Evolutionary conservation across 2,888 invertebrate species (phyloP).

Genomic region (Bedellia somnulentella): DNA sequence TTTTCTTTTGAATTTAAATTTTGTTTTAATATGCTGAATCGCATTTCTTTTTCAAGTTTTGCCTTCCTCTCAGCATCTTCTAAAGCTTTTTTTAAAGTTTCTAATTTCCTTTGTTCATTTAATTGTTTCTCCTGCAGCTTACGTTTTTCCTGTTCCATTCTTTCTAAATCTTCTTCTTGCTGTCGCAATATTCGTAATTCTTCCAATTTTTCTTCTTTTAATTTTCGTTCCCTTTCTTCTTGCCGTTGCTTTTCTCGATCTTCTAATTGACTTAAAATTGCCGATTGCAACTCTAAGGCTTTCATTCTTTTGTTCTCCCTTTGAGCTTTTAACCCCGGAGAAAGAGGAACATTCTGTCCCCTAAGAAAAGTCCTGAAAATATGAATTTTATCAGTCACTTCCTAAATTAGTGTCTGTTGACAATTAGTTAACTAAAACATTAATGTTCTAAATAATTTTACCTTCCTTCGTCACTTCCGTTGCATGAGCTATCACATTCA

Average conservation of each 20-base stretch:
- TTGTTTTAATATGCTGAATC: slow-evolving; percentile 32
- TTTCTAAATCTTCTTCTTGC: slow-evolving; percentile 68
- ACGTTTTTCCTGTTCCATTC: slow-evolving; percentile 72
- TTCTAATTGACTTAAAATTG: slow-evolving; percentile 81
- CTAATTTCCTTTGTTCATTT: slow-evolving; percentile 71
- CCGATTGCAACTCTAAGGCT: slow-evolving; percentile 84
- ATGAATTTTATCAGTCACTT: no score
- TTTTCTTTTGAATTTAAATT: slow-evolving; percentile 55
- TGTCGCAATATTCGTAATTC: slow-evolving; percentile 77
- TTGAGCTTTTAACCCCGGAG: slow-evolving; percentile 78
- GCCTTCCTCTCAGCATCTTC: slow-evolving; percentile 77
- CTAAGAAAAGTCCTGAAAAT: slow-evolving; percentile 68
- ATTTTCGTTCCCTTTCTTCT: slow-evolving; percentile 73
- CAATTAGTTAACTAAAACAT: neutral
- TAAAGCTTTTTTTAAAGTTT: slow-evolving; percentile 75
- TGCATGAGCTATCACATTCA: slow-evolving; percentile 46
- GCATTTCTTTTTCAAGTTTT: slow-evolving; percentile 65
- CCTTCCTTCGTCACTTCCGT: slow-evolving; percentile 53
- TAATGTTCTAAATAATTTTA: slow-evolving; percentile 12
- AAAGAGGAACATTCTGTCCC: slow-evolving; percentile 84
- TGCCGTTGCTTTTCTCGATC: slow-evolving; percentile 76
- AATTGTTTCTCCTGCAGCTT: slow-evolving; percentile 69
- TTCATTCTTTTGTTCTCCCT: slow-evolving; percentile 79
- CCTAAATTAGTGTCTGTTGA: no score
- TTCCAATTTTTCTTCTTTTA: slow-evolving; percentile 79